Base-by-base conservation (phyloP, 2,888 invertebrate genomes). In the Carpatolechia fugitivella region DNA sequence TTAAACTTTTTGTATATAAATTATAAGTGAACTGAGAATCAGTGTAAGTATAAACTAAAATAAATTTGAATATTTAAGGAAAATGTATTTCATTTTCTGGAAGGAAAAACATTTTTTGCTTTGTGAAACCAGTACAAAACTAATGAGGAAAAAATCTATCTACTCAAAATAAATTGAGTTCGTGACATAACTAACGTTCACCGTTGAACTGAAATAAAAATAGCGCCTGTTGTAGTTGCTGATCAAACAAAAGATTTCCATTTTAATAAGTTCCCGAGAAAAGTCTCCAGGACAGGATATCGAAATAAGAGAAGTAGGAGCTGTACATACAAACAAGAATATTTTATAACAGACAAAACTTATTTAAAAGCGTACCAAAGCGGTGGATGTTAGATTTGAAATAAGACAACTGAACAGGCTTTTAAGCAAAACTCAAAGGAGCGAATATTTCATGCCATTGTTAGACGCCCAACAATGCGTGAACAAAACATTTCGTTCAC, bases 1-100 rank as follows among this genome's bases (percentile, higher is more conserved):
- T 36, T 72, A 71, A 74, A 74, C 68, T 58, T 77, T 80, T 82
- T 86, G 85, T 86, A 86, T 76, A 85, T 79, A 85, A 70, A 64
- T 69, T 64, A 63, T 78, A 80, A 81, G 76, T 72, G 73, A 80
- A 83, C 76, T 81, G 81, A 80, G 62, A 68, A 72, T 80, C 71
- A 69, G 65, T 84, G 82, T 82, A 81, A 83, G 52, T 41, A 74
- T 72, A 72, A 24, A 41, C 18, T 41, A 18, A 41, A 81, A 80
- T 76, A 74, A 82, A 82, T 75, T 73, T 71, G 67, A 71, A 71
- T 67, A 68, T 71, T 63, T 69, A 66, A 70, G 59, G 57, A 59
- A 57, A 63, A 62, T 63, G 56, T 24, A 46, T 57, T 62, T 61
- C 56, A 52, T 69, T 70, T 61, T 4, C 24, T 6, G 6, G 24